These are phyloP conservation scores for Acheta domesticus DNA, from an alignment of 2,888 invertebrate genomes.

Conservation along the genomic window DNA sequence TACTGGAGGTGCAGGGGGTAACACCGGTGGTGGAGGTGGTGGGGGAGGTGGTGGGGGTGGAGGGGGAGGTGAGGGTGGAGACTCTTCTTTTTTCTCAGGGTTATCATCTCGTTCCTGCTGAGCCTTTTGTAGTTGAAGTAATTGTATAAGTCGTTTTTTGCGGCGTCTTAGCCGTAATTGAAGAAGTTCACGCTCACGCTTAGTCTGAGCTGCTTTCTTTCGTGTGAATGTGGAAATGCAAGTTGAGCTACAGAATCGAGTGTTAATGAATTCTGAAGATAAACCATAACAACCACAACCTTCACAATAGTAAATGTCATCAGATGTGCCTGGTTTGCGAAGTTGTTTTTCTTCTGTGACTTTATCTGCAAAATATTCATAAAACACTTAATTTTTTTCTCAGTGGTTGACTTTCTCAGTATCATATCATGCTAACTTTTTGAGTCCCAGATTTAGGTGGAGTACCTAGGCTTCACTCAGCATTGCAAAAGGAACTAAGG, in stretches of 20 bases:
- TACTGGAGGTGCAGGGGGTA: slow-evolving; percentile 3
- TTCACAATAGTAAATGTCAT: slow-evolving; percentile 74
- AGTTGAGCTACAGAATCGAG: slow-evolving; percentile 69
- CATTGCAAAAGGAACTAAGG: too few relatives aligned
- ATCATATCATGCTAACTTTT: too few relatives aligned
- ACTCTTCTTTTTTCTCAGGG: slow-evolving; percentile 19
- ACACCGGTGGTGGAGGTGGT: background rate
- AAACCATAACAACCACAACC: slow-evolving; percentile 84
- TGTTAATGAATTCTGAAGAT: slow-evolving; percentile 75
- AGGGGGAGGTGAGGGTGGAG: background rate
- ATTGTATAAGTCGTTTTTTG: slow-evolving; percentile 30
- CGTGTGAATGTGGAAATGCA: slow-evolving; percentile 58
- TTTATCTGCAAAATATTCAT: slow-evolving; percentile 48
- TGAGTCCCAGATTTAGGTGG: too few relatives aligned
- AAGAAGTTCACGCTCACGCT: slow-evolving; percentile 35
- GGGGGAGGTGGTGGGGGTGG: background rate
- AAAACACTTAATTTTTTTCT: slow-evolving; percentile 42
- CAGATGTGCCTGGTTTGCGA: slow-evolving; percentile 45
- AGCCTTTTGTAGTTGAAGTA: slow-evolving; percentile 30
- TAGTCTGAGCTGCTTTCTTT: slow-evolving; percentile 42
- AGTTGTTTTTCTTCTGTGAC: slow-evolving; percentile 42
- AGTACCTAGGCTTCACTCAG: too few relatives aligned
- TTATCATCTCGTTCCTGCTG: slow-evolving; percentile 22
- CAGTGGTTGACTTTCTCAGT: too few relatives aligned
- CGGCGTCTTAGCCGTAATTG: slow-evolving; percentile 31